Evolutionary conservation across 2,113 vertebrate species (phyloP).

Genomic region (Daubentonia madagascariensis): DNA sequence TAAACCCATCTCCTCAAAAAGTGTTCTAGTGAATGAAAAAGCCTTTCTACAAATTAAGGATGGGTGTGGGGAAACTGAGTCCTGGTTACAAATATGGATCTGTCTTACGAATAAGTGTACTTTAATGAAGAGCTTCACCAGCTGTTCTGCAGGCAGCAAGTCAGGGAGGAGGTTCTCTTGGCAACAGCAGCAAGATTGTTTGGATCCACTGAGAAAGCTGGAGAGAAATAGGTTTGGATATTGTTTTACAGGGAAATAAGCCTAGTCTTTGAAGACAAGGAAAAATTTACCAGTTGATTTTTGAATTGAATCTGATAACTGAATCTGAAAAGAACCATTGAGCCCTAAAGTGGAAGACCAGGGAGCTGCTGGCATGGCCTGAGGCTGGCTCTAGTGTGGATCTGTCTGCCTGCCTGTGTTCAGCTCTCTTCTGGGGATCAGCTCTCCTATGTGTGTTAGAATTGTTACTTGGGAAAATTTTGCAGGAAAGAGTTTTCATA

Average conservation of each 20-base stretch:
- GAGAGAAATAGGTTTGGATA: constrained; percentile 11
- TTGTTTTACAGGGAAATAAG: constrained; percentile 33
- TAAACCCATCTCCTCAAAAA: neutral
- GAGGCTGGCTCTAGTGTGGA: neutral
- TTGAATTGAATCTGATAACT: neutral
- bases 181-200: constrained; percentile 11
- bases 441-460: neutral
- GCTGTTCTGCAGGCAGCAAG: neutral
- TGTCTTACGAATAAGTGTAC: neutral
- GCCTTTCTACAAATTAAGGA: neutral
- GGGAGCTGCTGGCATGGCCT: neutral
- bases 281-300: constrained; percentile 26
- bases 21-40: neutral
- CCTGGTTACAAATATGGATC: neutral
- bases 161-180: constrained; percentile 35
- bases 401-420: neutral
- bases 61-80: constrained; percentile 32
- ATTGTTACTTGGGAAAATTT: neutral
- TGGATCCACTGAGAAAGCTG: constrained; percentile 29
- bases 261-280: constrained; percentile 17
- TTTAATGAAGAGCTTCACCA: constrained; percentile 27
- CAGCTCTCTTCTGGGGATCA: neutral
- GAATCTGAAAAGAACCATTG: neutral
- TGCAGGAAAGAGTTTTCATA: neutral
- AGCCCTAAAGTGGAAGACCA: neutral